Evolutionary conservation across 2,797 vertebrate genomes (phyloP), one percentile per base, ranked within the genome.

Genomic region (Paedocypris micromegethes): DNA sequence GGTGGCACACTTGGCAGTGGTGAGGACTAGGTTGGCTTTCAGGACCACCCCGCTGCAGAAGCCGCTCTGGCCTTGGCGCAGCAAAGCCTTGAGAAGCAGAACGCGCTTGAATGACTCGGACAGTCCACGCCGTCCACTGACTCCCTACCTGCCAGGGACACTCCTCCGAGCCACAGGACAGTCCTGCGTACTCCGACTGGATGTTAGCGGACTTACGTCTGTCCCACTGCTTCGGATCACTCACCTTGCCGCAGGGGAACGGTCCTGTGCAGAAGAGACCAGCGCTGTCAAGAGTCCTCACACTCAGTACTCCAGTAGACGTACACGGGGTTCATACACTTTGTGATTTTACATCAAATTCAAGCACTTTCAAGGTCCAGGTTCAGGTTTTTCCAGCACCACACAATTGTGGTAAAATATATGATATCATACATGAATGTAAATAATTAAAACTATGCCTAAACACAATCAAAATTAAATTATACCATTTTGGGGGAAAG

Each of bases 1-100:
- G 3, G 2, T 52, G 55, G 71, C 81, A 67, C 90, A 91, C 72
- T 83, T 74, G 61, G 88, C 89, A 9, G 88, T 81, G 41, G 90
- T 91, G 76, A 91, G 66, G 39, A 91, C 82, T 77, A 89, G 70
- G 64, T 89, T 87, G 45, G 86, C 80, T 74, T 85, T 89, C 69
- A 91, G 73, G 50, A 91, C 89, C 66, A 91, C 88, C 3, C 87
- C 90, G 4, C 87, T 86, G 45, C 90, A 91, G 78, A 78, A 91
- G 38, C 82, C 83, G 2, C 4, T 4, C 0, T 85, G 87, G 8
- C 74, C 78, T 3, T 73, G 83, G 62, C 71, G 85, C 72, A 91
- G 78, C 40, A 89, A 48, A 57, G 85, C 89, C 90, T 91, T 53
- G 6, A 39, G 38, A 38, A 51, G 56, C 5, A 46, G 2, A 4